Evolutionary conservation across 1,140 invertebrate species (phyloP), one percentile per base, ranked within the genome.

Genomic region (Ctenoplectra terminalis): DNA sequence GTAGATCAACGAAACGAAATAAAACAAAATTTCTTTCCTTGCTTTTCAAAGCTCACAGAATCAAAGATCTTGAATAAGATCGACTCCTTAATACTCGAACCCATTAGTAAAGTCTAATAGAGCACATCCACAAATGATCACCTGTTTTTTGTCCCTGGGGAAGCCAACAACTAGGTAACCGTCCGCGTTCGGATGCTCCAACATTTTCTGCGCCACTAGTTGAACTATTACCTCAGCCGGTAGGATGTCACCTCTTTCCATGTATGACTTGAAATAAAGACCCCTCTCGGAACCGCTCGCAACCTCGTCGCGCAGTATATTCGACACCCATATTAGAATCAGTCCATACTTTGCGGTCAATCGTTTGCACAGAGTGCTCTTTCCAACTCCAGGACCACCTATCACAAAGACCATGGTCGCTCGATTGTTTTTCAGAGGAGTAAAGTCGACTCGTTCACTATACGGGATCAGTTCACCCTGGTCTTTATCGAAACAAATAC

Each of bases 161-260:
- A 91, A 91, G 15, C 88, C 90, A 64, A 90, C 79, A 23, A 91
- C 26, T 37, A 91, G 60, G 77, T 88, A 92, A 37, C 89, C 90
- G 17, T 34, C 11, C 6, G 87, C 43, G 26, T 70, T 83, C 37
- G 81, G 76, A 31, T 77, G 60, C 26, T 23, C 78, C 56, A 89
- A 73, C 87, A 92, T 91, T 73, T 90, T 82, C 34, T 74, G 60
- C 20, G 80, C 37, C 46, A 91, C 71, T 54, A 89, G 58, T 43
- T 84, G 87, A 48, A 87, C 64, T 9, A 89, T 81, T 37, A 89
- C 67, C 40, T 89, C 63, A 1, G 79, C 70, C 6, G 84, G 52
- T 26, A 75, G 17, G 7, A 60, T n/a, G 3, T 6, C 1, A 52
- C 31, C 66, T 50, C n/a, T 80, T 52, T 15, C 82, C 73, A 61